Evolutionary conservation across 2,113 vertebrate species (phyloP).

Genomic region (Oxyruncus cristatus): DNA sequence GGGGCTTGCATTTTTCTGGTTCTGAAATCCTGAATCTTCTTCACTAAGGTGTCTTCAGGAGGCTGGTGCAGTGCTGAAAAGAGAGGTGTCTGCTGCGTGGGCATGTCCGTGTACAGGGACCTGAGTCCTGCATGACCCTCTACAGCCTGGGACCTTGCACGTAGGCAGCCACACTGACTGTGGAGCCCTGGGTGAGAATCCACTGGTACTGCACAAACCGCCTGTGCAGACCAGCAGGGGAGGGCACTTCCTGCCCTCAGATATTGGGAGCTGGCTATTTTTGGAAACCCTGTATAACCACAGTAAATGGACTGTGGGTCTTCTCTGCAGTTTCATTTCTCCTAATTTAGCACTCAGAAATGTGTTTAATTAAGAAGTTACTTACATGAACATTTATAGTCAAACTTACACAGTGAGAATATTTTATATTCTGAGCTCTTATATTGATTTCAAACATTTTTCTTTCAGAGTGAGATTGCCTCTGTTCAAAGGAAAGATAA

Average conservation of each 20-base stretch:
- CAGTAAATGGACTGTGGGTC: neutral
- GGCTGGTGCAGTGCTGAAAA: neutral
- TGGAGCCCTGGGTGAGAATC: neutral
- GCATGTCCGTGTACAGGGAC: rapidly evolving
- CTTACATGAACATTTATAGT: neutral
- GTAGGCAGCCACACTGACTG: neutral
- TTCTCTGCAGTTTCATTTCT: neutral
- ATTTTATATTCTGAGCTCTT: neutral
- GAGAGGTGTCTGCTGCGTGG: neutral
- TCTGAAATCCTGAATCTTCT: neutral
- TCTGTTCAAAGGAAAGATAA: constrained; percentile 23
- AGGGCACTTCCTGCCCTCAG: neutral
- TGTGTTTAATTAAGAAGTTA: neutral
- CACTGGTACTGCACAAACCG: rapidly evolving
- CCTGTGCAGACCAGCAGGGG: neutral
- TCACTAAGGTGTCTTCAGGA: neutral
- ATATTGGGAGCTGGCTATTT: neutral
- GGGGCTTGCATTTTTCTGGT: neutral
- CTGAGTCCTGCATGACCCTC: neutral
- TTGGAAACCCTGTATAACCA: neutral
- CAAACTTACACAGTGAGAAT: neutral
- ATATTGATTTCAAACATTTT: neutral
- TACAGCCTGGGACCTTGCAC: rapidly evolving
- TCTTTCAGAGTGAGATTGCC: constrained; percentile 67
- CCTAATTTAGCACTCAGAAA: neutral